Evolutionary conservation across 2,113 vertebrate genomes (phyloP).

Genomic region (Noctilio leporinus): DNA sequence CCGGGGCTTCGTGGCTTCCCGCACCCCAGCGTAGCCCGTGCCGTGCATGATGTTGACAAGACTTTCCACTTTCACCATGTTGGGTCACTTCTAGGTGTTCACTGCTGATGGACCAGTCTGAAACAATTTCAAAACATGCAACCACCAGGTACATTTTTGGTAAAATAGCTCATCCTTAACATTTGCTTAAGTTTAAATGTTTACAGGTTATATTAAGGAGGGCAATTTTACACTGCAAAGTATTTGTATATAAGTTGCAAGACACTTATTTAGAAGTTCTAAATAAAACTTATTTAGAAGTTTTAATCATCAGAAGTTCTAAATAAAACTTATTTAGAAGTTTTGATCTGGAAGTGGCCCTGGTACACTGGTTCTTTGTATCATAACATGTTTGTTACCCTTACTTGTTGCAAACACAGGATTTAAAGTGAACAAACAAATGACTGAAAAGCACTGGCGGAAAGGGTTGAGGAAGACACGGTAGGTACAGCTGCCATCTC

Average conservation of each 20-base stretch:
- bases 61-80: neutral
- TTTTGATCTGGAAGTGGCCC: neutral
- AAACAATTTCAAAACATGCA: neutral
- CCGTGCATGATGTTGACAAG: fast-evolving
- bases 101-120: too few relatives aligned
- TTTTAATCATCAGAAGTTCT: neutral
- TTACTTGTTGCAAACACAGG: neutral
- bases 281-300: neutral
- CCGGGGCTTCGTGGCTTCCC: neutral
- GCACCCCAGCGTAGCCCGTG: fast-evolving
- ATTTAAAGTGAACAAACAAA: neutral
- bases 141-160: neutral
- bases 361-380: neutral
- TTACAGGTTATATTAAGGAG: neutral
- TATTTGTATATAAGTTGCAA: neutral
- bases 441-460: neutral
- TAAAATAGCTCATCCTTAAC: neutral
- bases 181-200: neutral
- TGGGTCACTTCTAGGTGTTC: neutral
- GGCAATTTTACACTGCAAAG: neutral
- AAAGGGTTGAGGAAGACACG: neutral
- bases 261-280: neutral
- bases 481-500: fast-evolving
- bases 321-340: neutral
- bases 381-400: neutral